Evolutionary conservation across 2,888 invertebrate species (phyloP).

Genomic region (Aphodius sticticus): DNA sequence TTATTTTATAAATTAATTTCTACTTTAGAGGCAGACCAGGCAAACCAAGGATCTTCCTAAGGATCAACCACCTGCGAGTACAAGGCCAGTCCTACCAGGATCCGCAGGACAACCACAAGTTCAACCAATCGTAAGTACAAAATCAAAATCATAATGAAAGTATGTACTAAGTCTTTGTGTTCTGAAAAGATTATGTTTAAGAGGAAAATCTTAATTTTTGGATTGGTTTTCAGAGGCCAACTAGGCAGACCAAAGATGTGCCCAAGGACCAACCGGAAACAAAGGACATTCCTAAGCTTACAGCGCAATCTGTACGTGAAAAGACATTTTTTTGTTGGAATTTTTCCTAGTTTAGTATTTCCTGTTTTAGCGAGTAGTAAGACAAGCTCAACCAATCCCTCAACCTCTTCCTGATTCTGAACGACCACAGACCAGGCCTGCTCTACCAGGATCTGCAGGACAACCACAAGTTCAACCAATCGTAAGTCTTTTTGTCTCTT

Average conservation of each 20-base stretch:
- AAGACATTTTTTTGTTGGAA: background rate
- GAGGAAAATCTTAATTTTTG: background rate
- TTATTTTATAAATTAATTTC: background rate
- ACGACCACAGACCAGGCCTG: constrained; percentile 7
- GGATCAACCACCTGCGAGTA: background rate
- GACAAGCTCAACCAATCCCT: background rate
- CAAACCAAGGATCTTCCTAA: constrained; percentile 15
- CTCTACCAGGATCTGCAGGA: background rate
- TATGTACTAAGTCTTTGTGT: background rate
- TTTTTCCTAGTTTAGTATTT: background rate
- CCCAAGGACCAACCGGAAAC: background rate
- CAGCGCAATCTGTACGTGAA: background rate
- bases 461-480: constrained; percentile 25
- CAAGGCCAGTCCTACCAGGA: background rate
- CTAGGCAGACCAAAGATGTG: constrained; percentile 14
- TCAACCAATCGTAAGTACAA: constrained; percentile 22
- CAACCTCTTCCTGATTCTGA: background rate
- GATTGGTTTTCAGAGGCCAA: background rate
- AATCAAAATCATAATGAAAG: background rate
- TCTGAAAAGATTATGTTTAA: background rate
- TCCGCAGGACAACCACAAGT: constrained; percentile 22
- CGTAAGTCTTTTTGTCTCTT: background rate
- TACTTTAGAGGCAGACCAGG: constrained; percentile 12
- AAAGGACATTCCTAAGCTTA: background rate
- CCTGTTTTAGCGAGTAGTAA: background rate